Percentiles rank a stretch among this genome's conserved stretches.
phyloP scores from a whole-genome alignment of 2,113 vertebrate species.

The Crotalus tigris region DNA sequence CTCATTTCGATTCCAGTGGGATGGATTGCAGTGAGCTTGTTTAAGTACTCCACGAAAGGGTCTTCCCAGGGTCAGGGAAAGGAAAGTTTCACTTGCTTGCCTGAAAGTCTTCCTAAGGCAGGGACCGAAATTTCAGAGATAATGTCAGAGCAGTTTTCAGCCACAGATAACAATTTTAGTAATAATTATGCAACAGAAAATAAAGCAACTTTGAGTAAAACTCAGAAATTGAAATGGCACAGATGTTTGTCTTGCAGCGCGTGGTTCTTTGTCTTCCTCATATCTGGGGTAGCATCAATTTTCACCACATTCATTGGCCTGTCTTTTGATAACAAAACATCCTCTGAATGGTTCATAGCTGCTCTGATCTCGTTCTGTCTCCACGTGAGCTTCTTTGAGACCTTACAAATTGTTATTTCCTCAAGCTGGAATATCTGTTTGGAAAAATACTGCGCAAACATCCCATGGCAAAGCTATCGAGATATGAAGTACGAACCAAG shows the following conservation, averaged over 20 bases:
- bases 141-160: neutral
- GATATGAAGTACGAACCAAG: conserved; percentile 9
- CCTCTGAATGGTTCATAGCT: conserved; percentile 66
- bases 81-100: accelerated
- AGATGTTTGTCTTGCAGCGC: conserved; percentile 25
- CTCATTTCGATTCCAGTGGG: conserved; percentile 59
- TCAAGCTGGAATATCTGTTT: neutral
- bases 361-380: conserved; percentile 57
- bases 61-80: conserved; percentile 18
- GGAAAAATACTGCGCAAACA: conserved; percentile 45
- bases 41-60: conserved; percentile 52
- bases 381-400: conserved; percentile 55
- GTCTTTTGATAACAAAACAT: conserved; percentile 60
- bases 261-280: conserved; percentile 47
- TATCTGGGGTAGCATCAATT: conserved; percentile 40
- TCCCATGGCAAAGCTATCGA: conserved; percentile 52
- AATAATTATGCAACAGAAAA: accelerated
- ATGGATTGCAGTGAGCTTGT: conserved; percentile 52
- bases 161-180: neutral
- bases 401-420: conserved; percentile 34
- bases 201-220: neutral
- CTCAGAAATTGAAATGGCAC: neutral
- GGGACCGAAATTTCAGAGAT: neutral
- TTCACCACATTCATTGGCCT: conserved; percentile 68
- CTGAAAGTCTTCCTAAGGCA: neutral